phyloP scores from a whole-genome alignment of 2,797 vertebrate genomes.

The Poeciliopsis infans region DNA sequence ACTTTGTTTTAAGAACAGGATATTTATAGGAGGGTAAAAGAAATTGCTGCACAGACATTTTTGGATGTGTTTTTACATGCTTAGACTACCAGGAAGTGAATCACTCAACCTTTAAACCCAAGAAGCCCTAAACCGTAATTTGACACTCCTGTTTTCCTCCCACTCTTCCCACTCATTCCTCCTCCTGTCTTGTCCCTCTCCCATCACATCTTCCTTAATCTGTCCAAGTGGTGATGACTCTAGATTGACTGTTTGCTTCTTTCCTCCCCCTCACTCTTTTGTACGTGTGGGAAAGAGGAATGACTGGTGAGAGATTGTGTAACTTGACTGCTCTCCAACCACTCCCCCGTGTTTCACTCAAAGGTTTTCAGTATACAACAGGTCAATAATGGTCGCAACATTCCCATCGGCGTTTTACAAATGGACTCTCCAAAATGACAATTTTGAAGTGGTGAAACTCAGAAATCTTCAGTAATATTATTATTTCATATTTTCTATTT shows the following conservation, averaged over 20 bases:
- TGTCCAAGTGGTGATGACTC: constrained; percentile 54
- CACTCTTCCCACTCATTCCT: constrained; percentile 23
- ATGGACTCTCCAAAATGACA: not conserved
- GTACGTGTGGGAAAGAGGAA: constrained; percentile 20
- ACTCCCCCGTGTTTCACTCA: constrained; percentile 1
- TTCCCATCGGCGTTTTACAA: not conserved
- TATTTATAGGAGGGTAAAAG: not conserved
- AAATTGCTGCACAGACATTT: not conserved
- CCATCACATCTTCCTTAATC: constrained; percentile 7
- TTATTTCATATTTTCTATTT: no score
- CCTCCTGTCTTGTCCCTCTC: constrained; percentile 6
- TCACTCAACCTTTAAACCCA: constrained; percentile 14
- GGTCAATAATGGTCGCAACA: not conserved
- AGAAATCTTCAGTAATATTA: not conserved
- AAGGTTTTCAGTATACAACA: not conserved
- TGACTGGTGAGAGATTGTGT: constrained; percentile 48
- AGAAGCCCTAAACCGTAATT: constrained; percentile 37
- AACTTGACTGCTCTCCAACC: constrained; percentile 45
- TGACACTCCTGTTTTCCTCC: constrained; percentile 37
- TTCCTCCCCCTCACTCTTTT: constrained; percentile 30
- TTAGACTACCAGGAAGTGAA: constrained; percentile 23
- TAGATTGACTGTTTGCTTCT: constrained; percentile 49
- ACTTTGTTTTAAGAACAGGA: not conserved
- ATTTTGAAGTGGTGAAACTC: not conserved
- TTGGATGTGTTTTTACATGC: not conserved